A percentile compares a stretch with the other conserved stretches of the same genome.
phyloP scores from a whole-genome alignment of 2,888 invertebrate genomes.

The Drosophila aldrichi region DNA sequence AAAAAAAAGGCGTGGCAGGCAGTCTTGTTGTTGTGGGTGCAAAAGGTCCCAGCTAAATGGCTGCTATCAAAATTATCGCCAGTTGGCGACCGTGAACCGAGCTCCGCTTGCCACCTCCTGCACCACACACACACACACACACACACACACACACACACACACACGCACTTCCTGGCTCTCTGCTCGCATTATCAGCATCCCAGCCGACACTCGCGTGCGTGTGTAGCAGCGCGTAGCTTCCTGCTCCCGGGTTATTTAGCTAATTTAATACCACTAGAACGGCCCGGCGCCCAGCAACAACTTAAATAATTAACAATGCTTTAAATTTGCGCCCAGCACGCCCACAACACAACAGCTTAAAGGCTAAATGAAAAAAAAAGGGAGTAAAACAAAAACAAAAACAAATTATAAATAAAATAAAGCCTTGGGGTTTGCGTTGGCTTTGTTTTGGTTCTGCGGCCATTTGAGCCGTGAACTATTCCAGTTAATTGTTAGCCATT shows the following conservation, averaged over 20 bases:
- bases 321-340: slow-evolving; percentile 38
- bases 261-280: slow-evolving; percentile 54
- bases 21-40: slow-evolving; percentile 20
- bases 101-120: too few species aligned
- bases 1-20: background rate
- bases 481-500: background rate
- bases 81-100: slow-evolving; percentile 32
- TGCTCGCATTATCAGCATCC: slow-evolving; percentile 52
- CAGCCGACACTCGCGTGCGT: slow-evolving; percentile 15
- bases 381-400: background rate
- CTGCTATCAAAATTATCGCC: slow-evolving; percentile 74
- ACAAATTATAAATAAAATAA: background rate
- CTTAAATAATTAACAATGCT: slow-evolving; percentile 73
- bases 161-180: slow-evolving; percentile 54
- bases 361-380: background rate
- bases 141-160: too few species aligned
- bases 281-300: slow-evolving; percentile 18
- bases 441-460: slow-evolving; percentile 1
- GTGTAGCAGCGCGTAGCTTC: slow-evolving; percentile 26
- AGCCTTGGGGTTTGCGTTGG: slow-evolving; percentile 3
- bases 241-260: slow-evolving; percentile 49
- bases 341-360: background rate
- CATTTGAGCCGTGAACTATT: slow-evolving; percentile 20
- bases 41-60: slow-evolving; percentile 54
- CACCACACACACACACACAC: too few species aligned